phyloP scores from a whole-genome alignment of 2,888 invertebrate genomes.

The Callyntrura sp. region DNA sequence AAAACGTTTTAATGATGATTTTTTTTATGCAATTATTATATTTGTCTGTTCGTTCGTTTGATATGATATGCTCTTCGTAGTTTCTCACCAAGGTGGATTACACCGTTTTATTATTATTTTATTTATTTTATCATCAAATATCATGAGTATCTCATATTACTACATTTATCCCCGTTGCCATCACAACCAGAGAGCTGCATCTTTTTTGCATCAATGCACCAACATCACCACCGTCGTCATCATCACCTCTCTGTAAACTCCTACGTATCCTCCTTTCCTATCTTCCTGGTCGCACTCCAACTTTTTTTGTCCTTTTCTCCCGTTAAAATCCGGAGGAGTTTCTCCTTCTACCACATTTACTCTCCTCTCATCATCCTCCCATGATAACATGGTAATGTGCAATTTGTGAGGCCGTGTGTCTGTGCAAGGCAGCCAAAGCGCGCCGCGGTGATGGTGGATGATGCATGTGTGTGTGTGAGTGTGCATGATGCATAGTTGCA shows the following conservation, averaged over 20 bases:
- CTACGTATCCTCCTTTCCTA: neutral
- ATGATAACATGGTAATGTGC: no score
- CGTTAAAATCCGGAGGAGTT: neutral
- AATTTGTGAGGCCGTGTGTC: no score
- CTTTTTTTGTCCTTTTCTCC: no score
- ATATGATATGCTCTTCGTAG: no score
- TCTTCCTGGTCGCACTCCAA: neutral
- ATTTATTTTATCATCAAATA: neutral
- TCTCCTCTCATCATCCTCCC: neutral
- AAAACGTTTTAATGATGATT: no score
- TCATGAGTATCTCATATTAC: no score
- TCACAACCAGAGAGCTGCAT: neutral
- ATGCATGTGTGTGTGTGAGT: slow-evolving; percentile 14
- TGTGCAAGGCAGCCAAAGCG: neutral
- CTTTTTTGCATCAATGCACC: neutral
- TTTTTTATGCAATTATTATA: no score
- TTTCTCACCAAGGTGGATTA: no score
- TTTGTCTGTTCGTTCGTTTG: no score
- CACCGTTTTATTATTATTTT: no score
- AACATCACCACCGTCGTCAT: neutral
- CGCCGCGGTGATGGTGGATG: neutral
- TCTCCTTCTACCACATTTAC: slow-evolving; percentile 42
- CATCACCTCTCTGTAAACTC: neutral
- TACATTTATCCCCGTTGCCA: neutral
- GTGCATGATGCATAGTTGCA: neutral